A percentile compares a stretch with the other conserved stretches of the same genome.
phyloP scores from a whole-genome alignment of 2,113 vertebrate species.

The Xiphias gladius region DNA sequence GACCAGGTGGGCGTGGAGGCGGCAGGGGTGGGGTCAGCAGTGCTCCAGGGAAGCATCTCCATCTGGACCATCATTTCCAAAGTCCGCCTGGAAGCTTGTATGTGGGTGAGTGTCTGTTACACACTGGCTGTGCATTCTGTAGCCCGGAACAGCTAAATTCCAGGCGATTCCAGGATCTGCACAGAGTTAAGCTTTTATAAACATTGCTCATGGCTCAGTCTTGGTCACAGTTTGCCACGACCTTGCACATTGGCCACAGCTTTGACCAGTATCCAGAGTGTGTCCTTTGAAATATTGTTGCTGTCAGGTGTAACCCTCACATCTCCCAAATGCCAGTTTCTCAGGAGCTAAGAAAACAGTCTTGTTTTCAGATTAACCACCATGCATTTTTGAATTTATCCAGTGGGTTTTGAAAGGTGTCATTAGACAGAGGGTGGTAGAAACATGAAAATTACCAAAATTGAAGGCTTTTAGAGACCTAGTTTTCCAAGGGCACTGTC shows the following conservation, averaged over 20 bases:
- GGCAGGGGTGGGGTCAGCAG: conserved; percentile 21
- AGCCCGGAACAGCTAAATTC: not conserved
- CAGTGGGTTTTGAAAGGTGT: conserved; percentile 19
- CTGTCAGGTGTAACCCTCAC: conserved; percentile 35
- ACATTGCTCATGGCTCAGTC: conserved; percentile 15
- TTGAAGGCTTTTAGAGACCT: conserved; percentile 8
- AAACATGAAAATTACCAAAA: conserved; percentile 24
- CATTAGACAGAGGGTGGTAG: conserved; percentile 11
- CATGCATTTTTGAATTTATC: conserved; percentile 12
- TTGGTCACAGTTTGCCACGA: conserved; percentile 16
- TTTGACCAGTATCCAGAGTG: not conserved
- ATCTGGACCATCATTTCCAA: conserved; percentile 92
- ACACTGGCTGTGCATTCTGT: not conserved
- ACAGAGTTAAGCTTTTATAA: conserved; percentile 4
- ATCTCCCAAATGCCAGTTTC: conserved; percentile 28
- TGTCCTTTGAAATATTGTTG: conserved; percentile 26
- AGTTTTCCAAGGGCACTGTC: conserved; percentile 5
- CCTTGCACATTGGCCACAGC: conserved; percentile 28
- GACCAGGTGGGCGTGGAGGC: conserved; percentile 53
- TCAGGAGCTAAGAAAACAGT: conserved; percentile 17
- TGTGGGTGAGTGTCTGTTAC: conserved; percentile 89
- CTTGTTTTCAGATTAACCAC: conserved; percentile 13
- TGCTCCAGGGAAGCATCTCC: conserved; percentile 82
- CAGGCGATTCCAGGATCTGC: not conserved
- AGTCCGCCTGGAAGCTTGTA: conserved; percentile 92